Conservation (phyloP, 2,113 vertebrate species). For the Corvus cornix region DNA sequence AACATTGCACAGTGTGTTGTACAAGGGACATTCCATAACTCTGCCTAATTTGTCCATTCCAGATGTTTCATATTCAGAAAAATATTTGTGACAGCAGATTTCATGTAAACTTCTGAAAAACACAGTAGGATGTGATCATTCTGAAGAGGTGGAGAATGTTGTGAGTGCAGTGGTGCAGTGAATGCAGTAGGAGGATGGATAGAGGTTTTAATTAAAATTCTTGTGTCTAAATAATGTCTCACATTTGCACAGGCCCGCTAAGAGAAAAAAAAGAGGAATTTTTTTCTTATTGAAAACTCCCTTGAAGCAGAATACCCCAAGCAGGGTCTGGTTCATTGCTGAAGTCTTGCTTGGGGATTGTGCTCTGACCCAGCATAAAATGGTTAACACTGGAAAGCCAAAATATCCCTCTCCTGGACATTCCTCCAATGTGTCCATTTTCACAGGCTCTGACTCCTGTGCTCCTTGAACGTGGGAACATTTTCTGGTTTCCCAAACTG, state of each 20-base stretch:
- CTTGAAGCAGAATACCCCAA: not conserved
- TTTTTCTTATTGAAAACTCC: not conserved
- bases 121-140: not conserved
- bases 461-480: not conserved
- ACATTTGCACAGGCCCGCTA: not conserved
- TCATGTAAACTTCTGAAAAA: not conserved
- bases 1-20: not conserved
- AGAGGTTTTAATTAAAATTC: not conserved
- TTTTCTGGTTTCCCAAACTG: constrained; percentile 36
- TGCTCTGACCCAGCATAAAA: not conserved
- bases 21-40: not conserved
- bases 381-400: not conserved
- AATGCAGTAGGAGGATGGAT: not conserved
- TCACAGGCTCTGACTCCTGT: not conserved
- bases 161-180: not conserved
- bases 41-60: not conserved
- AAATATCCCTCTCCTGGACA: not conserved
- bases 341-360: not conserved
- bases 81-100: not conserved
- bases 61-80: not conserved
- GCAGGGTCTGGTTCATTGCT: not conserved
- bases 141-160: not conserved
- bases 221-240: not conserved
- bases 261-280: not conserved
- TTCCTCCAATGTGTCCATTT: not conserved